These are phyloP conservation scores for Indicator indicator DNA, from an alignment of 2,113 vertebrate species.

Conservation along the genomic window DNA sequence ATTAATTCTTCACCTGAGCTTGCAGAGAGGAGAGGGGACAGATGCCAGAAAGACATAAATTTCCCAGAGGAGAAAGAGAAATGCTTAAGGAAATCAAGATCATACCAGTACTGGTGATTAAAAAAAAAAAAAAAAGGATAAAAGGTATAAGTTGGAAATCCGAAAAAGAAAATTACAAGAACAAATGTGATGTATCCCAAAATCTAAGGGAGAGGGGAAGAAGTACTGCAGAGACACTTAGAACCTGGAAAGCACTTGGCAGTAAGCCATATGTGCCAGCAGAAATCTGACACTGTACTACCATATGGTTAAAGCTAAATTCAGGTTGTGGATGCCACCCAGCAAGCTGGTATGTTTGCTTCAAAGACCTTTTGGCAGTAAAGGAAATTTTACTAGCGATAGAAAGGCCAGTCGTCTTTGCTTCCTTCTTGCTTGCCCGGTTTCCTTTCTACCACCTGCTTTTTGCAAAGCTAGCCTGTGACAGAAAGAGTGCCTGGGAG, in stretches of 20 bases:
- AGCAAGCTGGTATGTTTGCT: constrained; percentile 60
- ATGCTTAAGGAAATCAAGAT: constrained; percentile 40
- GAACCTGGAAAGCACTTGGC: constrained; percentile 48
- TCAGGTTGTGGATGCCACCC: constrained; percentile 49
- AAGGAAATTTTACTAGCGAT: constrained; percentile 45
- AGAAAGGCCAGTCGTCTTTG: not conserved
- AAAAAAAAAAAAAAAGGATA: not conserved
- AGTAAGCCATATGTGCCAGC: not conserved
- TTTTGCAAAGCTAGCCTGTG: not conserved
- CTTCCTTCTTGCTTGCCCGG: not conserved
- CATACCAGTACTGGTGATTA: not conserved
- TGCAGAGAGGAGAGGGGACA: constrained; percentile 39
- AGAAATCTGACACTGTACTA: constrained; percentile 33
- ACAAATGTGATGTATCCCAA: not conserved
- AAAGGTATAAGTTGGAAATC: not conserved
- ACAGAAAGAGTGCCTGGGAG: not conserved
- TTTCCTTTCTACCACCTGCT: constrained; percentile 35
- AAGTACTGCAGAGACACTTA: not conserved
- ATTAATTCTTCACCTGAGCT: not conserved
- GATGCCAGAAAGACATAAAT: constrained; percentile 52
- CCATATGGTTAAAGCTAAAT: constrained; percentile 64
- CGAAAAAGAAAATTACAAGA: not conserved
- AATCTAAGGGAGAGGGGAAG: not conserved
- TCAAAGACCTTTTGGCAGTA: constrained; percentile 50
- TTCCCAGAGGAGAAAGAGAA: constrained; percentile 36